A percentile compares a stretch with the other conserved stretches of the same genome.
Conservation (phyloP, 2,113 vertebrate species). For the Notarius quadriscutis region DNA sequence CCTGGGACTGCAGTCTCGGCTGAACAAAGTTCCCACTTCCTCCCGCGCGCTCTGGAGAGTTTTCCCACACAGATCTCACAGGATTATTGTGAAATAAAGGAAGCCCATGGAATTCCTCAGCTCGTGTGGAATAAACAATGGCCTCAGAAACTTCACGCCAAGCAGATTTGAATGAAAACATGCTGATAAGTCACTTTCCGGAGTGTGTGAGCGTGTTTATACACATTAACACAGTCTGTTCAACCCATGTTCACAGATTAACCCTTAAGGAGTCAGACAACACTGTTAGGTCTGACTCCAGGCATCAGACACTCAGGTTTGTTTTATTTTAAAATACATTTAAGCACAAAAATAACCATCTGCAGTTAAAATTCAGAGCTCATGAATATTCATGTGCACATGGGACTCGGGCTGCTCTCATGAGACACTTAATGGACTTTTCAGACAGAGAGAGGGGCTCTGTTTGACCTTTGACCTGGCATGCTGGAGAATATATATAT, state of each 20-base stretch:
- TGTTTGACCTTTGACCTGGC: not conserved
- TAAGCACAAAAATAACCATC: not conserved
- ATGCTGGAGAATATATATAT: not conserved
- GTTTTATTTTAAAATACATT: not conserved
- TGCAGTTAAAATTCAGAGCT: not conserved
- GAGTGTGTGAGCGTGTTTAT: not conserved
- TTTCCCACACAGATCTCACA: not conserved
- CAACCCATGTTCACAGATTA: not conserved
- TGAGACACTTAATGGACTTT: not conserved
- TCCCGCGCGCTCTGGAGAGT: not conserved
- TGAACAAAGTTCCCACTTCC: not conserved
- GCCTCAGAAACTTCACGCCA: not conserved
- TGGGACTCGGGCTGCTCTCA: not conserved
- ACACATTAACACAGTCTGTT: not conserved
- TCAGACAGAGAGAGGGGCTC: not conserved
- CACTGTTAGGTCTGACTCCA: not conserved
- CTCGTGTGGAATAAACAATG: not conserved
- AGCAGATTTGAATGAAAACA: not conserved
- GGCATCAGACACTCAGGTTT: not conserved
- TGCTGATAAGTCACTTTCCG: not conserved
- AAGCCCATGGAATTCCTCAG: not conserved
- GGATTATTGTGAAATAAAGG: conserved; percentile 20
- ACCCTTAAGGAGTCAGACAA: not conserved
- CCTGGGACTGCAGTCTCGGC: not conserved
- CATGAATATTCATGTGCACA: not conserved